phyloP scores from a whole-genome alignment of 2,888 invertebrate species.

The Acleris laterana region DNA sequence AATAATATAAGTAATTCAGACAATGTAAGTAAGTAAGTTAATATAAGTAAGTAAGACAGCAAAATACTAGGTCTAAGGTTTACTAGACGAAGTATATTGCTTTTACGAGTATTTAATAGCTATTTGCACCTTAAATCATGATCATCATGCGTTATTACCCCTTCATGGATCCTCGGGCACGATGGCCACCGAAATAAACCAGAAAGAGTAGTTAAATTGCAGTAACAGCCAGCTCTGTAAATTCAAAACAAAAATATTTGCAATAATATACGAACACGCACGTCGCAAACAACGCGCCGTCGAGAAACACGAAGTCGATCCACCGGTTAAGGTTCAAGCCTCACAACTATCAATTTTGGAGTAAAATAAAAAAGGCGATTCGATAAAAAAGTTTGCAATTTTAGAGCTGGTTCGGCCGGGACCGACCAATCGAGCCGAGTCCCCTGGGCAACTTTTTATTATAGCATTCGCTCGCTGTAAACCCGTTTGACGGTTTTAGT shows the following conservation, averaged over 20 bases:
- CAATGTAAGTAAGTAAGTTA: no score
- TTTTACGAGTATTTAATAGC: no score
- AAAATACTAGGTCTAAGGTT: no score
- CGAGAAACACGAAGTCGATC: slow-evolving; percentile 20
- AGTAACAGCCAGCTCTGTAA: background rate
- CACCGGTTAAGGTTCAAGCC: slow-evolving; percentile 31
- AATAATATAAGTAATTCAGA: no score
- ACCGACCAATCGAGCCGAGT: slow-evolving; percentile 60
- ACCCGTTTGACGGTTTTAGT: slow-evolving; percentile 74
- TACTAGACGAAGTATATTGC: no score
- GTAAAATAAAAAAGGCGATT: slow-evolving; percentile 60
- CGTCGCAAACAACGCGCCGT: slow-evolving; percentile 3
- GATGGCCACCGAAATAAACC: background rate
- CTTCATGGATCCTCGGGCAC: no score
- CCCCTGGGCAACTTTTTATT: slow-evolving; percentile 73
- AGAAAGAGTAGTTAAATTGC: background rate
- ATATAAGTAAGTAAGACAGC: no score
- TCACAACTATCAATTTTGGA: slow-evolving; percentile 38
- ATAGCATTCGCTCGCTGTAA: slow-evolving; percentile 70
- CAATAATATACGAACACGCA: background rate
- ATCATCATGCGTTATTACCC: no score
- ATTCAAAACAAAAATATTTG: background rate
- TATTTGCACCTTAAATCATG: no score
- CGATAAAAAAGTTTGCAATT: slow-evolving; percentile 70
- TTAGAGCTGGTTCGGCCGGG: slow-evolving; percentile 67